Evolutionary conservation across 2,797 vertebrate species (phyloP).

Genomic region (Sphenodon punctatus): DNA sequence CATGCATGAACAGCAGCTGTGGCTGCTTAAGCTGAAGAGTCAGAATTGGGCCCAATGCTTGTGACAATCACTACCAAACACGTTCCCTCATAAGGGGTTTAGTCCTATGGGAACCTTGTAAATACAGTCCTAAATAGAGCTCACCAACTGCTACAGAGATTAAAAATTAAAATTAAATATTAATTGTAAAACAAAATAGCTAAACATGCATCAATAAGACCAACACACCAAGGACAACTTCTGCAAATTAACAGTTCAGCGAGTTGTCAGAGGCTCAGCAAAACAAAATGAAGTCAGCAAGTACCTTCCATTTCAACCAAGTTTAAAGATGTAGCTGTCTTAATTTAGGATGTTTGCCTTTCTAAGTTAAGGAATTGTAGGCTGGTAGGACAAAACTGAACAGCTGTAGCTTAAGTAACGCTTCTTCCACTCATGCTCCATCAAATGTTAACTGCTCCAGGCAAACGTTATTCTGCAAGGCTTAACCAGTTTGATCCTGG

Average conservation of each 20-base stretch:
- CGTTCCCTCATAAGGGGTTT: too few species aligned
- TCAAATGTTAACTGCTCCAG: fast-evolving
- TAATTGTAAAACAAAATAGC: constrained; percentile 15
- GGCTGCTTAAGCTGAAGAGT: not conserved
- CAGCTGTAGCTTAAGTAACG: not conserved
- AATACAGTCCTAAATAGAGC: not conserved
- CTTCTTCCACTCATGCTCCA: not conserved
- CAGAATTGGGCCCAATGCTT: not conserved
- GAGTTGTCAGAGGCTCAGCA: not conserved
- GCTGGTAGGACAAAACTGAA: not conserved
- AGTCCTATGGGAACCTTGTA: not conserved
- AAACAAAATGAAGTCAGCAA: not conserved
- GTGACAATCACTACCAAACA: not conserved
- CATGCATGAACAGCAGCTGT: not conserved
- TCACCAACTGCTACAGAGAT: not conserved
- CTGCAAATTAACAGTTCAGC: not conserved
- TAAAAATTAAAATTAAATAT: constrained; percentile 20
- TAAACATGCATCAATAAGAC: constrained; percentile 4
- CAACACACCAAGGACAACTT: constrained; percentile 9
- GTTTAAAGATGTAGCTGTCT: not conserved
- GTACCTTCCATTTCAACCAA: not conserved
- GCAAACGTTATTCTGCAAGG: not conserved
- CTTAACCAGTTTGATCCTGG: fast-evolving
- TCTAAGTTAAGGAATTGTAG: fast-evolving
- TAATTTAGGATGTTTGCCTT: not conserved